Evolutionary conservation across 2,888 invertebrate species (phyloP), one percentile per base, ranked within the genome.

Genomic region (Plusia festucae): DNA sequence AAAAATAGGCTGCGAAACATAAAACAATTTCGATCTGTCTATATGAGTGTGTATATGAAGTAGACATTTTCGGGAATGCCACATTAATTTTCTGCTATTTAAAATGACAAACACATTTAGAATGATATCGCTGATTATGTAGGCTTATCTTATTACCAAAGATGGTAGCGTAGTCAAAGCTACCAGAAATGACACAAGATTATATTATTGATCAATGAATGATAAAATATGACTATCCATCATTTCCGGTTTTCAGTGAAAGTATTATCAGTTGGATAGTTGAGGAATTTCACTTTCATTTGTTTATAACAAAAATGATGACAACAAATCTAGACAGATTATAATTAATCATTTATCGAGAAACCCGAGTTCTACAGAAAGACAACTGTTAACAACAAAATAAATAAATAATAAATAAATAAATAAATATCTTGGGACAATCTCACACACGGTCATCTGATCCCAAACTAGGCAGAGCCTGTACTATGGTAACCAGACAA

Each of bases 351-450:
- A 40, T 40, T 40, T 5, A n/a, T 4, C 40, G 11, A n/a, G 2
- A 40, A 40, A 40, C n/a, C 40, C 15, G 40, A 7, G 15, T 27
- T 13, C 4, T 11, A 5, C 15, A 46, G 32, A 30, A 46, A 60
- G 24, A 13, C 7, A 30, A 11, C 32, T n/a, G 59, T 32, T 49
- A 49, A 9, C 16, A 56, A 56, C 53, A 67, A 54, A 30, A 27
- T n/a, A n/a, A n/a, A n/a, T n/a, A n/a, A n/a, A n/a, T n/a, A n/a
- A n/a, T n/a, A n/a, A n/a, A n/a, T n/a, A n/a, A n/a, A n/a, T n/a
- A n/a, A n/a, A n/a, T n/a, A n/a, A n/a, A n/a, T n/a, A n/a, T n/a
- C n/a, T n/a, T n/a, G n/a, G n/a, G n/a, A n/a, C n/a, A n/a, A n/a
- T n/a, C n/a, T n/a, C n/a, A n/a, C n/a, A n/a, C n/a, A n/a, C n/a